phyloP scores from a whole-genome alignment of 2,797 vertebrate species.

The Eremophila alpestris region DNA sequence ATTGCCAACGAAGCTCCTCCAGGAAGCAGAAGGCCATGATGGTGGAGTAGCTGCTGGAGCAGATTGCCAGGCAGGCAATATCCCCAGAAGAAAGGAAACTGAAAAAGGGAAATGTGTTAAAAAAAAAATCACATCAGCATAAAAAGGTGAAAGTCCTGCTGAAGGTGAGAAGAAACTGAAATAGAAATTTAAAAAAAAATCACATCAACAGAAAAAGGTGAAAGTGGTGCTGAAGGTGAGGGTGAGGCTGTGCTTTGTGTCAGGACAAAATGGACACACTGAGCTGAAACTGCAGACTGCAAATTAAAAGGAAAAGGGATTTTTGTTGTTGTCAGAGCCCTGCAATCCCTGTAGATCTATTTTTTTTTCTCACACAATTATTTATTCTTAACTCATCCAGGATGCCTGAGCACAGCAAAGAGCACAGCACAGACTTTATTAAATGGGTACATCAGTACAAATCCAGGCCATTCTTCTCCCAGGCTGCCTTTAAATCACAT shows the following conservation, averaged over 20 bases:
- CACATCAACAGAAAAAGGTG: neutral
- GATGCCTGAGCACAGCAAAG: neutral
- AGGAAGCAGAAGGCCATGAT: constrained; percentile 95
- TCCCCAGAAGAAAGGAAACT: constrained; percentile 88
- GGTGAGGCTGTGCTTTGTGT: neutral
- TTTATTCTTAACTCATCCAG: neutral
- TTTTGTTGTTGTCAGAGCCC: neutral
- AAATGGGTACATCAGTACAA: neutral
- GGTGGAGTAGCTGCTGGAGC: constrained; percentile 84
- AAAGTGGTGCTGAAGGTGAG: neutral
- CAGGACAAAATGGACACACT: neutral
- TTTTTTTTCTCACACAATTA: neutral
- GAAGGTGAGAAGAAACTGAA: constrained; percentile 77
- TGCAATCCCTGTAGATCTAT: neutral
- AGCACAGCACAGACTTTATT: neutral
- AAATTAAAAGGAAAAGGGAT: neutral
- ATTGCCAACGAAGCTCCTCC: constrained; percentile 93
- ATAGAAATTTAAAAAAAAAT: neutral
- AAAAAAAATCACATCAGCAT: neutral
- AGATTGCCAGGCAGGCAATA: constrained; percentile 92
- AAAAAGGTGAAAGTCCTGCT: neutral
- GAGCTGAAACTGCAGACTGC: neutral
- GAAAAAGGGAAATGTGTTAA: constrained; percentile 6
- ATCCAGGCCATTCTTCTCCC: neutral
- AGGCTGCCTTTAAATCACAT: neutral